phyloP scores from a whole-genome alignment of 2,113 vertebrate species.

The Amazona vittata region DNA sequence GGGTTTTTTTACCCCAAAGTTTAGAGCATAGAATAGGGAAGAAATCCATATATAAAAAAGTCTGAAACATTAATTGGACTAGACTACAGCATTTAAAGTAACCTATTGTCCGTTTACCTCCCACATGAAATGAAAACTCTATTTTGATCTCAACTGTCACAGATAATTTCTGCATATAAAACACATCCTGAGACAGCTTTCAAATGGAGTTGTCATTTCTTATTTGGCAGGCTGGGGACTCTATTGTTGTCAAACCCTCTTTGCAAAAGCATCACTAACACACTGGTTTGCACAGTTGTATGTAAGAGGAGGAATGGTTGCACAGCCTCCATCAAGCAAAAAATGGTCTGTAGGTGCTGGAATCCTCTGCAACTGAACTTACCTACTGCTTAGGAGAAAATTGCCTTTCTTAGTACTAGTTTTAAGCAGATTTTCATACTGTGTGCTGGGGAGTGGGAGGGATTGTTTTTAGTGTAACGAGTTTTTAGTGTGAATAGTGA shows the following conservation, averaged over 20 bases:
- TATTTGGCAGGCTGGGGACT: constrained; percentile 83
- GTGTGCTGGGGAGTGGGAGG: neutral
- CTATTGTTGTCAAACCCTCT: constrained; percentile 86
- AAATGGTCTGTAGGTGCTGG: neutral
- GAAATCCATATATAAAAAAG: constrained; percentile 37
- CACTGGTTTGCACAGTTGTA: constrained; percentile 27
- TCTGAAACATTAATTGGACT: constrained; percentile 67
- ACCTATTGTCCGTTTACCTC: constrained; percentile 70
- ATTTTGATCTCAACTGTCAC: constrained; percentile 81
- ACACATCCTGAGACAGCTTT: constrained; percentile 79
- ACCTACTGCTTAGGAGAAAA: neutral
- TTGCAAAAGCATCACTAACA: constrained; percentile 78
- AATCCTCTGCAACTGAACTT: constrained; percentile 8
- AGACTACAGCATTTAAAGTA: constrained; percentile 71
- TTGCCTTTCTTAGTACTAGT: neutral
- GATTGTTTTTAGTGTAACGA: neutral
- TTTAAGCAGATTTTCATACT: constrained; percentile 17
- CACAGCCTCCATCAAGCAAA: constrained; percentile 29
- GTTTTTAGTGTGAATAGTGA: neutral
- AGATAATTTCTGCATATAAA: constrained; percentile 81
- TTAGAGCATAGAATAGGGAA: constrained; percentile 23
- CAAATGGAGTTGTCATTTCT: constrained; percentile 89
- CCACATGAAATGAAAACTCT: constrained; percentile 75
- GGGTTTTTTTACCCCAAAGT: constrained; percentile 17
- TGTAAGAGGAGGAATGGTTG: constrained; percentile 24